Evolutionary conservation across 2,113 vertebrate species (phyloP).

Genomic region (Callocephalon fimbriatum): DNA sequence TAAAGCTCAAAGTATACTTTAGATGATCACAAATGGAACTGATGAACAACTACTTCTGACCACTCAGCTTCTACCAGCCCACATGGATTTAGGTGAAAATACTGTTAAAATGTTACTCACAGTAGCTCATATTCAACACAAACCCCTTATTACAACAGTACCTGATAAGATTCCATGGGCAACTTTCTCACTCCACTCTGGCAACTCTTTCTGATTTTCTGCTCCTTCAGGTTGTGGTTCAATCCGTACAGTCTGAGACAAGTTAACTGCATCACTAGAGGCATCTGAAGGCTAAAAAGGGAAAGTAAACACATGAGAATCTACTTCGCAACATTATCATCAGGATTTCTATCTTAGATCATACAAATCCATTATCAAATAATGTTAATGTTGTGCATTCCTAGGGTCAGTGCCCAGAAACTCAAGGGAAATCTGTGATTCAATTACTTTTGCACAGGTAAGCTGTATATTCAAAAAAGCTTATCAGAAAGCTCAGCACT

Average conservation of each 20-base stretch:
- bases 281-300: conserved; percentile 81
- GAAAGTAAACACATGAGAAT: conserved; percentile 4
- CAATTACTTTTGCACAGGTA: background rate
- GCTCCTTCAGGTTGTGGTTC: conserved; percentile 71
- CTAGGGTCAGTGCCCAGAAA: background rate
- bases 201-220: conserved; percentile 79
- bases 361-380: background rate
- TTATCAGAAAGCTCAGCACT: background rate
- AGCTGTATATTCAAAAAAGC: background rate
- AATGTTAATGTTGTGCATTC: background rate
- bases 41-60: background rate
- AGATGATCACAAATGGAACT: background rate
- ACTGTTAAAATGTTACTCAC: background rate
- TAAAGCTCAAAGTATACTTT: background rate
- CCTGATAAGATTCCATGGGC: conserved; percentile 94
- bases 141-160: conserved; percentile 40
- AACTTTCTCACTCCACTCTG: conserved; percentile 97
- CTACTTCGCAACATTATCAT: background rate
- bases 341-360: background rate
- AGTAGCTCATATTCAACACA: background rate
- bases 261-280: conserved; percentile 82
- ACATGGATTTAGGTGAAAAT: background rate
- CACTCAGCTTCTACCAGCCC: background rate
- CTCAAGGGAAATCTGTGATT: background rate
- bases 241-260: conserved; percentile 87